A percentile compares a stretch with the other conserved stretches of the same genome.
These are phyloP conservation scores for Cosmia trapezina DNA, from an alignment of 2,888 invertebrate genomes.

Conservation along the genomic window DNA sequence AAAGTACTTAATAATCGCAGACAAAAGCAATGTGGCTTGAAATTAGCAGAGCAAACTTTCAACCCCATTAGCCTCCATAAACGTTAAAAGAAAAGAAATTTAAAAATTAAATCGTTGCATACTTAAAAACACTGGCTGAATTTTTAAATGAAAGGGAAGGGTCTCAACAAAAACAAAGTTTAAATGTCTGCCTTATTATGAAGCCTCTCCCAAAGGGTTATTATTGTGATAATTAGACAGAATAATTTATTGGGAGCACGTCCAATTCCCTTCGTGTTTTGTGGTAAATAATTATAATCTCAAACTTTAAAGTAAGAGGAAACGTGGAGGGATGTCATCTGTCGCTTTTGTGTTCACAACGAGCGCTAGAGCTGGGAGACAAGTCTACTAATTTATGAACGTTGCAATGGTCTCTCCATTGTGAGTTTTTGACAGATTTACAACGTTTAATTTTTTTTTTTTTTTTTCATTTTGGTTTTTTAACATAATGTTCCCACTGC, in stretches of 20 bases:
- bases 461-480: too few relatives aligned
- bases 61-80: conserved; percentile 26
- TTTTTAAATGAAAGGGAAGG: conserved; percentile 38
- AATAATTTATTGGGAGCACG: conserved; percentile 69
- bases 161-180: conserved; percentile 68
- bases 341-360: conserved; percentile 5
- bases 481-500: too few relatives aligned
- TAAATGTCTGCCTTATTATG: conserved; percentile 68
- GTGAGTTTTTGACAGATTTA: not conserved
- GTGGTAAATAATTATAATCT: conserved; percentile 64
- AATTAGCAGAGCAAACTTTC: conserved; percentile 29
- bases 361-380: not conserved
- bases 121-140: conserved; percentile 31
- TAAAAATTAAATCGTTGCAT: conserved; percentile 35
- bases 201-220: conserved; percentile 71
- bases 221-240: conserved; percentile 79
- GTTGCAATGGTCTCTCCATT: not conserved
- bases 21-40: conserved; percentile 19
- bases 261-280: conserved; percentile 44
- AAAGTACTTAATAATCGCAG: conserved; percentile 11
- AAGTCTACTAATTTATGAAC: not conserved
- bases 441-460: too few relatives aligned
- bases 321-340: conserved; percentile 20
- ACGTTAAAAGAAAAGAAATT: conserved; percentile 29
- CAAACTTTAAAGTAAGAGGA: conserved; percentile 2